These are phyloP conservation scores for Molorchus minor DNA, from an alignment of 2,888 invertebrate genomes.

Conservation along the genomic window DNA sequence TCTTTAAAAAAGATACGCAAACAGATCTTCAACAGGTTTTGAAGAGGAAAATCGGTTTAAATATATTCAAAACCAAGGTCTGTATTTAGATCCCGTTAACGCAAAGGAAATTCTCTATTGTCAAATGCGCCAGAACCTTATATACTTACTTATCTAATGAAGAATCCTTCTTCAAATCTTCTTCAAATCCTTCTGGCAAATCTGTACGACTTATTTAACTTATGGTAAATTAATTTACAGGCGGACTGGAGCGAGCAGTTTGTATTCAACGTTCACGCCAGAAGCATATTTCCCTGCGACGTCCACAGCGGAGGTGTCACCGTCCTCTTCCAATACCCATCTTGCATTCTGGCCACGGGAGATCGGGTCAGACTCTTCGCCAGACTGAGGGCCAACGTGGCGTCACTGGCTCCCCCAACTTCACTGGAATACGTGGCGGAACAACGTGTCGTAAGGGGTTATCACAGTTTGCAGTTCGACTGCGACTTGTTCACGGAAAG, in stretches of 20 bases:
- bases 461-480: constrained; percentile 79
- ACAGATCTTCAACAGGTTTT: too few species aligned
- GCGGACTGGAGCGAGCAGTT: constrained; percentile 88
- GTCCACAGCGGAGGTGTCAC: constrained; percentile 75
- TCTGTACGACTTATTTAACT: too few species aligned
- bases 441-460: constrained; percentile 68
- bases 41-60: too few species aligned
- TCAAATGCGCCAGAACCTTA: too few species aligned
- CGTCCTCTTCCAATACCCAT: constrained; percentile 85
- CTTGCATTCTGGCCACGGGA: constrained; percentile 79
- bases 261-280: constrained; percentile 84
- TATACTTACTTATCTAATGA: too few species aligned
- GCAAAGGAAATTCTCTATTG: too few species aligned
- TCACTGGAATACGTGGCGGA: constrained; percentile 73
- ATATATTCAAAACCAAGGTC: too few species aligned
- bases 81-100: too few species aligned
- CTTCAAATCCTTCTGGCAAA: not conserved
- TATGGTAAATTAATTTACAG: constrained; percentile 58
- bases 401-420: constrained; percentile 73
- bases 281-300: constrained; percentile 85
- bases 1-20: too few species aligned
- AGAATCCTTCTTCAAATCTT: not conserved
- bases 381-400: constrained; percentile 74
- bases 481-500: constrained; percentile 85
- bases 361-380: constrained; percentile 85